Base-by-base conservation (phyloP, 2,888 invertebrate species). In the Rotaria macrura region DNA sequence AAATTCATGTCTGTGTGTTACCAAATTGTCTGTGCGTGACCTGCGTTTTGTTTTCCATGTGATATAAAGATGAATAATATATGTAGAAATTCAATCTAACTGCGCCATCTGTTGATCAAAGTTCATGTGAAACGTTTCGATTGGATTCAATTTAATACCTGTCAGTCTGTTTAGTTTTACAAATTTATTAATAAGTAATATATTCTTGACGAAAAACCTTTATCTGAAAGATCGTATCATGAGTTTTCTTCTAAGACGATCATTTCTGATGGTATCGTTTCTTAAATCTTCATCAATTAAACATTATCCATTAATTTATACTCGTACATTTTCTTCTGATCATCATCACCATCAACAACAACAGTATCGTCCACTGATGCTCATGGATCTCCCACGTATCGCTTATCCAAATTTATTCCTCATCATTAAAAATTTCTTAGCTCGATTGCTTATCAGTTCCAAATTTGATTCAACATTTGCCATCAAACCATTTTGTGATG, bases 401-500 rank as follows among this genome's bases (percentile, higher is more conserved):
- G n/a, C 43, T n/a, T 79, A 38, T 25, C 79, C 79, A 79, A 79
- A 79, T 79, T 0, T 79, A 79, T 25, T 79, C 14, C 9, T 25
- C 25, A 25, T 43, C 3, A 43, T 79, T 10, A 79, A 43, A 43
- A 79, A 79, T 79, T 43, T 79, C 79, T 43, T 79, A n/a, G 43
- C 43, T 43, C 79, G 79, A 43, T 10, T n/a, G n/a, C 2, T 79
- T n/a, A 79, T 79, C 14, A 79, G 20, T 79, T 40, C 43, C 3
- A n/a, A 40, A n/a, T 79, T 79, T n/a, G 79, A 79, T 79, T 79
- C 79, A 25, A 79, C 79, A 40, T 79, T 79, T 79, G 43, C 40
- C 12, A 25, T 79, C 0, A 79, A 79, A 43, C 40, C 79, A 79
- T 79, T 79, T 40, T 43, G 43, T n/a, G 25, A 79, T 10, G 79